Conservation (phyloP, 2,888 invertebrate species). For the Tetranychus piercei region DNA sequence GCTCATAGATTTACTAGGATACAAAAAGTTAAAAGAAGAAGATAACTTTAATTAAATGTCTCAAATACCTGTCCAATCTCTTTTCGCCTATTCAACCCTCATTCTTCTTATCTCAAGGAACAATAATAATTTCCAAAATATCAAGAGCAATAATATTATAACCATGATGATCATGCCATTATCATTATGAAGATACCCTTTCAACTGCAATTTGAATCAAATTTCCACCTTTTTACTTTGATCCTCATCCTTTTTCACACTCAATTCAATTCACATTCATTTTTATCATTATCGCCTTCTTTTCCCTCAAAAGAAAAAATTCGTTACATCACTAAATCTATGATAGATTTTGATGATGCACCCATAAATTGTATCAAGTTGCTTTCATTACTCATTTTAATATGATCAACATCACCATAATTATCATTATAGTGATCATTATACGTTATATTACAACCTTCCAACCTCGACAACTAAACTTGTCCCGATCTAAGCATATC, state of each 20-base stretch:
- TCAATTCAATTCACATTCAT: no score
- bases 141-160: neutral
- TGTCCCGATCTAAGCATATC: no score
- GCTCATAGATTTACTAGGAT: no score
- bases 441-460: neutral
- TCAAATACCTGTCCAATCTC: neutral
- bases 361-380: no score
- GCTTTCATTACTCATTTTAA: no score
- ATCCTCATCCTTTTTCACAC: neutral
- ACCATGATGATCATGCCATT: neutral
- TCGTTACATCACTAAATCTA: no score
- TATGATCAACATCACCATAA: no score
- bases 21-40: no score
- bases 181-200: neutral
- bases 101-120: neutral
- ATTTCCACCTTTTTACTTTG: neutral
- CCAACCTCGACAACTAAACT: neutral
- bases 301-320: neutral
- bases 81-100: neutral
- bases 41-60: no score
- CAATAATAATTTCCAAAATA: neutral
- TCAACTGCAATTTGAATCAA: neutral
- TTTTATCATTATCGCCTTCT: no score
- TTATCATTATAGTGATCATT: neutral
- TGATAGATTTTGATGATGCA: no score